Conservation (phyloP, 2,888 invertebrate species). For the Nymphalis polychloros region DNA sequence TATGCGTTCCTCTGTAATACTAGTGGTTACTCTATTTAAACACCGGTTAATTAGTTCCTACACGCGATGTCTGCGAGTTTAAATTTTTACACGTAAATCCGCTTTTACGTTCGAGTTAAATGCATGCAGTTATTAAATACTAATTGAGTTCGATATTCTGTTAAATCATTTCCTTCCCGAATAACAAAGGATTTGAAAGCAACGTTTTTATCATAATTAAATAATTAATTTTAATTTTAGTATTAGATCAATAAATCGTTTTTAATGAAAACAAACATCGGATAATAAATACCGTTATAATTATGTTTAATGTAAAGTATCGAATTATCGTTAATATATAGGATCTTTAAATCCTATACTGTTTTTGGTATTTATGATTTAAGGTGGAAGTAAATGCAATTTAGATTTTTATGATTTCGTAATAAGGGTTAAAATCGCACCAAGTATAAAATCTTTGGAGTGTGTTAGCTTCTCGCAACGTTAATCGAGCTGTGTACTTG, state of each 20-base stretch:
- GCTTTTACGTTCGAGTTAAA: conserved; percentile 1
- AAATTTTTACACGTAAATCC: conserved; percentile 10
- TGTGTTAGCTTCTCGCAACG: conserved; percentile 14
- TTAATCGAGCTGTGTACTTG: conserved; percentile 8
- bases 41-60: conserved; percentile 22
- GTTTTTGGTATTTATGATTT: neutral
- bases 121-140: neutral
- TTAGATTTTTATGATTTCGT: neutral
- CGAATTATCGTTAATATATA: neutral
- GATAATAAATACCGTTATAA: neutral
- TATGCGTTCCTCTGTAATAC: conserved; percentile 28
- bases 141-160: conserved; percentile 16
- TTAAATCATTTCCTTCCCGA: conserved; percentile 31
- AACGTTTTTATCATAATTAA: conserved; percentile 8
- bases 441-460: neutral
- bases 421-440: neutral
- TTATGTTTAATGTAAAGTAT: neutral
- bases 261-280: neutral
- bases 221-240: neutral
- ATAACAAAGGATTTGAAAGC: conserved; percentile 15
- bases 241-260: neutral
- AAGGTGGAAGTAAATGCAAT: neutral
- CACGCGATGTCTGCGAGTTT: conserved; percentile 18
- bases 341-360: neutral
- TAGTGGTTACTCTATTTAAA: conserved; percentile 20